These are phyloP conservation scores for Opisthocomus hoazin DNA, from an alignment of 2,113 vertebrate species.

Conservation along the genomic window DNA sequence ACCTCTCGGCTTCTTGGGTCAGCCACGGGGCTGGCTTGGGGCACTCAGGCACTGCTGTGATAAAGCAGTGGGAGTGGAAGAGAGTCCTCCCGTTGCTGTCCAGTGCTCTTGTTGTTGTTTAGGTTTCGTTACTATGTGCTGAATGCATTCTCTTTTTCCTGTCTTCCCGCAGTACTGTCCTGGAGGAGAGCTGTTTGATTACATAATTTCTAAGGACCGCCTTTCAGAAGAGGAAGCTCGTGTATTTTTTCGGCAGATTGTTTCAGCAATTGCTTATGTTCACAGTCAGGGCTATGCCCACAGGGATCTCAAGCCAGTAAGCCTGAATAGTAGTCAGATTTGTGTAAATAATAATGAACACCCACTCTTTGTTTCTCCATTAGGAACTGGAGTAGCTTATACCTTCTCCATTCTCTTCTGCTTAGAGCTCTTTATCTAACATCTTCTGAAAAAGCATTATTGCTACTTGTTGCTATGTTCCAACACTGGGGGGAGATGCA, in stretches of 20 bases:
- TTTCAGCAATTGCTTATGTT: slow-evolving; percentile 90
- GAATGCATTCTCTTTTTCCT: neutral
- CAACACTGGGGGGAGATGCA: fast-evolving
- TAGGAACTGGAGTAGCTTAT: neutral
- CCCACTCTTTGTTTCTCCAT: neutral
- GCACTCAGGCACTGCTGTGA: fast-evolving
- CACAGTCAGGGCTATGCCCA: slow-evolving; percentile 94
- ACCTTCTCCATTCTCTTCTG: neutral
- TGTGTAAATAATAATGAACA: neutral
- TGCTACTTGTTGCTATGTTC: fast-evolving
- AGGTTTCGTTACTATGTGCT: neutral
- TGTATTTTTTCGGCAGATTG: slow-evolving; percentile 90
- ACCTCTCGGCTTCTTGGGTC: neutral
- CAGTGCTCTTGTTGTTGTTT: fast-evolving
- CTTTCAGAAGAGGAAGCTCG: slow-evolving; percentile 89
- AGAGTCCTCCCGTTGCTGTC: neutral
- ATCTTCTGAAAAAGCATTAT: neutral
- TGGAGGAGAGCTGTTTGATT: slow-evolving; percentile 95
- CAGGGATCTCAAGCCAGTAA: slow-evolving; percentile 93
- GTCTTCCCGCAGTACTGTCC: slow-evolving; percentile 84
- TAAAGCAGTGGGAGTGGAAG: neutral
- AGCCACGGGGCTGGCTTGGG: neutral
- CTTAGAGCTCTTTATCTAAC: neutral
- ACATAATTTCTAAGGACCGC: slow-evolving; percentile 91
- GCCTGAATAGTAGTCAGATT: neutral